Evolutionary conservation across 2,113 vertebrate species (phyloP).

Genomic region (Oryzias woworae): DNA sequence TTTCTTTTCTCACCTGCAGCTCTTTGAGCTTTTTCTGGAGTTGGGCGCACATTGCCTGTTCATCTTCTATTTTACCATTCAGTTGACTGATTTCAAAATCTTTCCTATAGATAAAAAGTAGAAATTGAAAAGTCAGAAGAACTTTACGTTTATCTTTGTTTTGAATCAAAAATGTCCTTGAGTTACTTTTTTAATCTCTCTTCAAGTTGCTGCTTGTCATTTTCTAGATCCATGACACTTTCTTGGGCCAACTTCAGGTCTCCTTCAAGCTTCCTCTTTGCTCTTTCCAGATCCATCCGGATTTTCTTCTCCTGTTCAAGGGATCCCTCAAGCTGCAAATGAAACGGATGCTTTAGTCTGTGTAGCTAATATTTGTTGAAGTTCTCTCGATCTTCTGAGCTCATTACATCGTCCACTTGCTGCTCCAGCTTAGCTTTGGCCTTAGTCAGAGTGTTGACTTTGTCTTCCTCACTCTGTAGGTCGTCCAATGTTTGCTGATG

Average conservation of each 20-base stretch:
- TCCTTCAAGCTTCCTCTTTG: slow-evolving; percentile 28
- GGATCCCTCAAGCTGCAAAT: slow-evolving; percentile 81
- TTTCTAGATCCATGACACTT: slow-evolving; percentile 32
- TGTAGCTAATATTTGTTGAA: no score
- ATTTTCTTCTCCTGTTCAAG: slow-evolving; percentile 88
- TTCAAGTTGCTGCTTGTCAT: slow-evolving; percentile 81
- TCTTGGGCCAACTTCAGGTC: no score
- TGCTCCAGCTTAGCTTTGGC: slow-evolving; percentile 58
- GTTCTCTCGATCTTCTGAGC: neutral
- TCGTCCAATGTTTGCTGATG: slow-evolving; percentile 60
- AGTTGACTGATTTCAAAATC: slow-evolving; percentile 23
- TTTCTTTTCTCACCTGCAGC: slow-evolving; percentile 8
- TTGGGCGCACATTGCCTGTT: slow-evolving; percentile 11
- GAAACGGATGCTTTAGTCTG: neutral
- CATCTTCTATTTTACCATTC: slow-evolving; percentile 18
- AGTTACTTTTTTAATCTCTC: slow-evolving; percentile 83
- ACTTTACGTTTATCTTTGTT: no score
- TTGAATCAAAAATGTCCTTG: neutral
- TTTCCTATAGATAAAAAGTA: neutral
- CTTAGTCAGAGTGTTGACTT: slow-evolving; percentile 54
- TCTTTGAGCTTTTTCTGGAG: slow-evolving; percentile 19
- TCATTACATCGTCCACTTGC: slow-evolving; percentile 60
- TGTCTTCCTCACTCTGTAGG: slow-evolving; percentile 67
- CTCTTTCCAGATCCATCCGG: slow-evolving; percentile 74
- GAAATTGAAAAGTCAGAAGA: neutral